phyloP scores from a whole-genome alignment of 1,140 invertebrate species.

The Macrosteles quadrilineatus region DNA sequence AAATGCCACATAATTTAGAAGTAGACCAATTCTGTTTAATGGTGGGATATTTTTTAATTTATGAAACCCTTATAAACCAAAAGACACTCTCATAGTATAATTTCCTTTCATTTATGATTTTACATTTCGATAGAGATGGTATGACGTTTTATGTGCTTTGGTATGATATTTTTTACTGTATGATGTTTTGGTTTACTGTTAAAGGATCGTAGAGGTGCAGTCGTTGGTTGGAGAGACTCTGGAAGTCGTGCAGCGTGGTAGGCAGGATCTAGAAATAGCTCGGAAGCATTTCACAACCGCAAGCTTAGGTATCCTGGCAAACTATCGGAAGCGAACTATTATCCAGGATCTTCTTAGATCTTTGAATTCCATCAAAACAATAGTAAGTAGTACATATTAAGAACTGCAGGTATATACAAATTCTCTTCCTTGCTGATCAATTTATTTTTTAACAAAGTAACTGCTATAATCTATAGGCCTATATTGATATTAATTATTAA shows the following conservation, averaged over 20 bases:
- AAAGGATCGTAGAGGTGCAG: constrained; percentile 73
- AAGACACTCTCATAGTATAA: too few species aligned
- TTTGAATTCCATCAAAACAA: constrained; percentile 77
- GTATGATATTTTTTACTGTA: constrained; percentile 5
- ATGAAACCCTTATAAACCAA: too few species aligned
- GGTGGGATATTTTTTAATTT: too few species aligned
- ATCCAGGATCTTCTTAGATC: constrained; percentile 75
- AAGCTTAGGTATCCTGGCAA: constrained; percentile 83
- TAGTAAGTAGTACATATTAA: too few species aligned
- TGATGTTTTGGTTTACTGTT: constrained; percentile 24
- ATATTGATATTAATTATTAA: too few species aligned
- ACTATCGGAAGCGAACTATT: constrained; percentile 82
- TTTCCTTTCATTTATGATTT: too few species aligned
- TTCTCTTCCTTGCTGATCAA: background rate
- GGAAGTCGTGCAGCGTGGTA: constrained; percentile 67
- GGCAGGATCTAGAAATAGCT: constrained; percentile 70
- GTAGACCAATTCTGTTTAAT: too few species aligned
- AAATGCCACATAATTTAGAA: too few species aligned
- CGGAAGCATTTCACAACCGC: constrained; percentile 80
- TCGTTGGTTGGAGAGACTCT: constrained; percentile 70
- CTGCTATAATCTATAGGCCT: background rate
- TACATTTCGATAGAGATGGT: too few species aligned
- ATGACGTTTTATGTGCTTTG: too few species aligned
- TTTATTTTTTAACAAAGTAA: background rate
- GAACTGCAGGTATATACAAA: background rate